Evolutionary conservation across 2,113 vertebrate genomes (phyloP).

Genomic region (Cranoglanis bouderius): DNA sequence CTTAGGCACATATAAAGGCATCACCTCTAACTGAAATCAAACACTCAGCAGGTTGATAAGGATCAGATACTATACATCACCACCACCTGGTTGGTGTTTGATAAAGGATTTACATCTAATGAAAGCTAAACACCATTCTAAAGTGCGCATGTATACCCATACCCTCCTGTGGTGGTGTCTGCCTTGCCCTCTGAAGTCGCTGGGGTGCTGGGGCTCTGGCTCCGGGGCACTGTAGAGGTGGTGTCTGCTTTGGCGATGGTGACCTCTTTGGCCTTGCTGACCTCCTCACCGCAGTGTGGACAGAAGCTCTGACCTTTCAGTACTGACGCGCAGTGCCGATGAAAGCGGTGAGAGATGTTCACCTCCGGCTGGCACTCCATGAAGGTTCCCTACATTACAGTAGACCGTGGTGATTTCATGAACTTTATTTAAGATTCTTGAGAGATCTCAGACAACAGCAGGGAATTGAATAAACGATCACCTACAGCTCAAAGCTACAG

Average conservation of each 20-base stretch:
- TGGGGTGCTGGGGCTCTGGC: slow-evolving; percentile 69
- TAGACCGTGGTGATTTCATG: background rate
- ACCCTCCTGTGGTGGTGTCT: slow-evolving; percentile 94
- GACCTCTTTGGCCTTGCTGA: slow-evolving; percentile 92
- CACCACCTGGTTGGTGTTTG: background rate
- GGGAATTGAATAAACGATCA: background rate
- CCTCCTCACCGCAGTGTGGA: slow-evolving; percentile 95
- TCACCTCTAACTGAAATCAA: background rate
- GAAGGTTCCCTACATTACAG: slow-evolving; percentile 84
- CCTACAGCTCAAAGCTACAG: background rate
- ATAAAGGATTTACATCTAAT: background rate
- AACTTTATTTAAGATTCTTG: background rate
- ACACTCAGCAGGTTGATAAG: background rate
- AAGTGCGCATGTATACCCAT: slow-evolving; percentile 33
- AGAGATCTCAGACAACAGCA: background rate
- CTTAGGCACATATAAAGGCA: background rate
- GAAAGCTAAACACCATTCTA: background rate
- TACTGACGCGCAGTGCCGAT: slow-evolving; percentile 87
- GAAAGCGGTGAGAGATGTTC: slow-evolving; percentile 94
- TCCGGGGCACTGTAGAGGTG: slow-evolving; percentile 81
- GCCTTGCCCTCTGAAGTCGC: slow-evolving; percentile 84
- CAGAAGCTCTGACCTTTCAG: slow-evolving; percentile 91
- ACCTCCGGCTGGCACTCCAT: slow-evolving; percentile 98
- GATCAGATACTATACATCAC: background rate
- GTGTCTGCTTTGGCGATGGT: slow-evolving; percentile 98